Percentiles rank a stretch among this genome's conserved stretches.
phyloP scores from a whole-genome alignment of 2,113 vertebrate species.

The Stigmatopora argus region DNA sequence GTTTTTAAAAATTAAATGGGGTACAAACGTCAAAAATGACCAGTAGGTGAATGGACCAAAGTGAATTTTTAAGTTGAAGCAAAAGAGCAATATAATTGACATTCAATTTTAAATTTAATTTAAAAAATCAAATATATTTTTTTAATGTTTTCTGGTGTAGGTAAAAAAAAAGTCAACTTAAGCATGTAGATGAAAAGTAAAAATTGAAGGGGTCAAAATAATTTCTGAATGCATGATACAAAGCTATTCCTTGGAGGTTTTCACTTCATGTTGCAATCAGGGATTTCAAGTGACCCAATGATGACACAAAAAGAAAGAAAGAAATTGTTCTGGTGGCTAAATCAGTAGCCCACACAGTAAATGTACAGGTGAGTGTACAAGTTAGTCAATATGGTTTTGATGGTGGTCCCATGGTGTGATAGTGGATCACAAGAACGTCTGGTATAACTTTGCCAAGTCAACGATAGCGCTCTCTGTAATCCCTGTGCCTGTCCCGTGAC shows the following conservation, averaged over 20 bases:
- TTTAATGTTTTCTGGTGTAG: not conserved
- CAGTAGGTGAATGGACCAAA: not conserved
- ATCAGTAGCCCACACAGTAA: not conserved
- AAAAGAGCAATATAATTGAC: not conserved
- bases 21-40: not conserved
- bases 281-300: not conserved
- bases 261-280: not conserved
- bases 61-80: not conserved
- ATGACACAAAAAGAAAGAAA: not conserved
- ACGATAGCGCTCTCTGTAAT: conserved; percentile 62
- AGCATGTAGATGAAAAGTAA: not conserved
- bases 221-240: not conserved
- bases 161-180: not conserved
- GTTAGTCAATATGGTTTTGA: not conserved
- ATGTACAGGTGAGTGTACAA: not conserved
- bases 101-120: not conserved
- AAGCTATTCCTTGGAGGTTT: not conserved
- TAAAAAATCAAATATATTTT: not conserved
- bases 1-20: not conserved
- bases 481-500: conserved; percentile 59
- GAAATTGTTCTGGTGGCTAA: not conserved
- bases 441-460: conserved; percentile 50
- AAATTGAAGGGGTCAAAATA: not conserved
- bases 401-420: not conserved
- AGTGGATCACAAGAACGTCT: not conserved